A percentile compares a stretch with the other conserved stretches of the same genome.
Evolutionary conservation across 2,888 invertebrate genomes (phyloP).

Genomic region (Encarsia formosa): DNA sequence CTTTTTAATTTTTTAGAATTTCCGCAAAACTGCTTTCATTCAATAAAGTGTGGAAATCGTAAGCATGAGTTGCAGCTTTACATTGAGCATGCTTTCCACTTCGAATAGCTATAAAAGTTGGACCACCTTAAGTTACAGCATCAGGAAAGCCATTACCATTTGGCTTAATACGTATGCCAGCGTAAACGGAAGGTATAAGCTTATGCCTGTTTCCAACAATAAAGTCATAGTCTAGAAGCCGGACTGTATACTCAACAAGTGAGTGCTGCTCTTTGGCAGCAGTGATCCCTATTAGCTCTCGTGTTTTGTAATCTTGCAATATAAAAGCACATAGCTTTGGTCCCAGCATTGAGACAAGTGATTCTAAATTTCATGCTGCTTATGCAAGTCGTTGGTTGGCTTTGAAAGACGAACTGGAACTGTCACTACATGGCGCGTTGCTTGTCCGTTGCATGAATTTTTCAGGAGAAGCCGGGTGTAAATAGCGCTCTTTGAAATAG

Average conservation of each 20-base stretch:
- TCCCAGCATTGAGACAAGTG: background rate
- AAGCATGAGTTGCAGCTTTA: constrained; percentile 34
- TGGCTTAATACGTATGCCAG: constrained; percentile 31
- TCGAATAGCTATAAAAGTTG: constrained; percentile 44
- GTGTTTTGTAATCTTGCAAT: background rate
- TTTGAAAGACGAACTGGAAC: too few species aligned
- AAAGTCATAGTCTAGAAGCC: constrained; percentile 39
- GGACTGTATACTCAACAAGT: constrained; percentile 32
- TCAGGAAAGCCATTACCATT: constrained; percentile 34
- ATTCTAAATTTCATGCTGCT: background rate
- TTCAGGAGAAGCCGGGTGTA: too few species aligned
- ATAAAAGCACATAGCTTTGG: background rate
- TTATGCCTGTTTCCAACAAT: constrained; percentile 38
- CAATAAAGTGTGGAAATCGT: constrained; percentile 15
- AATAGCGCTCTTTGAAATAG: too few species aligned
- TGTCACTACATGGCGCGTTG: too few species aligned
- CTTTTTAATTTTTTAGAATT: constrained; percentile 24
- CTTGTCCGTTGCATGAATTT: too few species aligned
- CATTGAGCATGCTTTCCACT: constrained; percentile 35
- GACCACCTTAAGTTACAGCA: constrained; percentile 45
- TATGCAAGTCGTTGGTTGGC: background rate
- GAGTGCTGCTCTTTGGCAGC: background rate
- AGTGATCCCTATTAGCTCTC: background rate
- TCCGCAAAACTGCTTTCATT: constrained; percentile 26
- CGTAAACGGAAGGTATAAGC: constrained; percentile 41